Percentiles rank a stretch among this genome's conserved stretches.
phyloP scores from a whole-genome alignment of 1,140 invertebrate species.

The Camponotus vicinus region DNA sequence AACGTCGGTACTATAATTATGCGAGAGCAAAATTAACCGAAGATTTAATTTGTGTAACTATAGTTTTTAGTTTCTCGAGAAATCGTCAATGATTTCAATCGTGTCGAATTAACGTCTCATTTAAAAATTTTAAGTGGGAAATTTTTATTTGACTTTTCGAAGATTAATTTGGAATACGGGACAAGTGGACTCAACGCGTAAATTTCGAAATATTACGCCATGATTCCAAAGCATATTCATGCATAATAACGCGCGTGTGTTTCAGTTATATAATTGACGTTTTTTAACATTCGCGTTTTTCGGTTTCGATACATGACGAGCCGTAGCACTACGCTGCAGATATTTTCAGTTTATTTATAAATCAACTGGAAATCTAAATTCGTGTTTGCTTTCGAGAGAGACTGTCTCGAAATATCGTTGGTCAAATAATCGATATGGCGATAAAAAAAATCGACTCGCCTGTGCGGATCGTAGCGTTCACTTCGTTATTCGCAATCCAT shows the following conservation, averaged over 20 bases:
- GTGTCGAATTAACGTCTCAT: constrained; percentile 13
- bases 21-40: constrained; percentile 34
- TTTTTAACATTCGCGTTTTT: constrained; percentile 35
- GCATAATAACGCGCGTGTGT: constrained; percentile 5
- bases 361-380: constrained; percentile 50
- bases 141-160: constrained; percentile 7
- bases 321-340: constrained; percentile 3
- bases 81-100: constrained; percentile 43
- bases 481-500: constrained; percentile 12
- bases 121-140: constrained; percentile 29
- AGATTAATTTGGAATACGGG: constrained; percentile 25
- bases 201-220: constrained; percentile 29
- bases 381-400: constrained; percentile 30
- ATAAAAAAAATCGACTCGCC: constrained; percentile 15
- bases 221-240: neutral
- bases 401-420: constrained; percentile 19
- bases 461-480: neutral
- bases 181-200: neutral
- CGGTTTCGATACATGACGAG: constrained; percentile 14
- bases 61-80: constrained; percentile 39
- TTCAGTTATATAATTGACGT: constrained; percentile 32
- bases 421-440: constrained; percentile 24
- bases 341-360: constrained; percentile 54
- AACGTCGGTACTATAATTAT: constrained; percentile 28
- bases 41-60: constrained; percentile 35